These are phyloP conservation scores for Ophthalmolycus amberensis DNA, from an alignment of 2,113 vertebrate species.

Conservation along the genomic window DNA sequence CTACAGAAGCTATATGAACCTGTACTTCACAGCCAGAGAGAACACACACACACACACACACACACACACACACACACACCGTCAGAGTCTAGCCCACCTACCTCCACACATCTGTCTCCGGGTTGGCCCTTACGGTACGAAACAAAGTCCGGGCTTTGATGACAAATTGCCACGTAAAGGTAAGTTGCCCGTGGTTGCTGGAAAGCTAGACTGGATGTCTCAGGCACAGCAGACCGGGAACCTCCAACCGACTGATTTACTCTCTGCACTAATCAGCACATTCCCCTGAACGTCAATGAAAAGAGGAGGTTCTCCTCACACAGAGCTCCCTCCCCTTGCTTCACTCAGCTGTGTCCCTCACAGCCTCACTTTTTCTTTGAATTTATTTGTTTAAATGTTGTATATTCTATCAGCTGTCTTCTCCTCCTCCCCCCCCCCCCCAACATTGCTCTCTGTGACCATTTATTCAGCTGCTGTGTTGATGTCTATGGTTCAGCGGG, in stretches of 20 bases:
- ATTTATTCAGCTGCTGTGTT: constrained; percentile 75
- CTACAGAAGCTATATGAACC: constrained; percentile 14
- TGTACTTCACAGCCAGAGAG: constrained; percentile 33
- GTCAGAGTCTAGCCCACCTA: constrained; percentile 60
- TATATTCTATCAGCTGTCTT: constrained; percentile 24
- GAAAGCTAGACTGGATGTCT: constrained; percentile 27
- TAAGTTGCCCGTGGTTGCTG: constrained; percentile 22
- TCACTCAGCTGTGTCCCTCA: constrained; percentile 49
- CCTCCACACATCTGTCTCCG: constrained; percentile 60
- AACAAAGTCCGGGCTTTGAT: constrained; percentile 25
- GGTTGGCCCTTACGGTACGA: constrained; percentile 6
- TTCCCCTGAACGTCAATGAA: constrained; percentile 74
- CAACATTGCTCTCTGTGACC: constrained; percentile 48
- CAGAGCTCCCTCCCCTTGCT: constrained; percentile 43
- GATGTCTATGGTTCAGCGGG: constrained; percentile 59
- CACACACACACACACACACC: not conserved
- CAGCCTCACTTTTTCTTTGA: constrained; percentile 44
- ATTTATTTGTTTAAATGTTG: constrained; percentile 8
- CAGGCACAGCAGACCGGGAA: constrained; percentile 32
- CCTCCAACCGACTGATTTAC: constrained; percentile 66
- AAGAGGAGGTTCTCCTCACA: constrained; percentile 58
- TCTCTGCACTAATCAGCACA: constrained; percentile 71
- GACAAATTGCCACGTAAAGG: constrained; percentile 32
- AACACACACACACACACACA: constrained; percentile 13
- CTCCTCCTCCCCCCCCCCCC: constrained; percentile 10